phyloP scores from a whole-genome alignment of 2,888 invertebrate species.

The Luffia ferchaultella region DNA sequence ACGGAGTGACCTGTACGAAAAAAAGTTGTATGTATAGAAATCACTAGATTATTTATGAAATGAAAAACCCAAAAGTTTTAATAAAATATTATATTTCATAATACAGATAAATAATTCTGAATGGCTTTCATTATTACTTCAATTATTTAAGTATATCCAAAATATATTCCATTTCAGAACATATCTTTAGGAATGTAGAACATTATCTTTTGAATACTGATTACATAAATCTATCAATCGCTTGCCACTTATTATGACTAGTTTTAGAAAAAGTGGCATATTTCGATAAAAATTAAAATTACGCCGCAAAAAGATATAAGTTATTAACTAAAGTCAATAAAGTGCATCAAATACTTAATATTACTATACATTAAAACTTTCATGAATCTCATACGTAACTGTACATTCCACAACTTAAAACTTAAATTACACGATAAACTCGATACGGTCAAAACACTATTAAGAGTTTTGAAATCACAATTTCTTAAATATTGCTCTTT shows the following conservation, averaged over 20 bases:
- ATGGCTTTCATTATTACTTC: too few species aligned
- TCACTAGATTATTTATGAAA: too few species aligned
- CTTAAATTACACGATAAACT: constrained; percentile 16
- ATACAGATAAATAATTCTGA: neutral
- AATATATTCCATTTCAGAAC: constrained; percentile 16
- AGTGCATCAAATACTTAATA: neutral
- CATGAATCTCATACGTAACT: constrained; percentile 63
- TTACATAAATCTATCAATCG: constrained; percentile 18
- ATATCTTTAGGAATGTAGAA: constrained; percentile 12
- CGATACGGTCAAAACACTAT: neutral
- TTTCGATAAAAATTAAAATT: constrained; percentile 13
- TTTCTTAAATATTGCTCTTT: neutral
- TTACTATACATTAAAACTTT: constrained; percentile 22
- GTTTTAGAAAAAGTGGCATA: constrained; percentile 44
- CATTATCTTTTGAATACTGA: constrained; percentile 15
- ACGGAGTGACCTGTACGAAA: too few species aligned
- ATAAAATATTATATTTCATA: neutral
- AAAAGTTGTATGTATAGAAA: too few species aligned
- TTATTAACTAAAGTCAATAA: neutral
- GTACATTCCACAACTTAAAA: constrained; percentile 44
- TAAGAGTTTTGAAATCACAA: neutral
- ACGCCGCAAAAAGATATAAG: neutral
- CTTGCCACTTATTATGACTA: constrained; percentile 48
- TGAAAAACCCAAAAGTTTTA: too few species aligned
- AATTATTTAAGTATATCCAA: neutral